Evolutionary conservation across 2,888 invertebrate species (phyloP), one percentile per base, ranked within the genome.

Genomic region (Chesias legatella): DNA sequence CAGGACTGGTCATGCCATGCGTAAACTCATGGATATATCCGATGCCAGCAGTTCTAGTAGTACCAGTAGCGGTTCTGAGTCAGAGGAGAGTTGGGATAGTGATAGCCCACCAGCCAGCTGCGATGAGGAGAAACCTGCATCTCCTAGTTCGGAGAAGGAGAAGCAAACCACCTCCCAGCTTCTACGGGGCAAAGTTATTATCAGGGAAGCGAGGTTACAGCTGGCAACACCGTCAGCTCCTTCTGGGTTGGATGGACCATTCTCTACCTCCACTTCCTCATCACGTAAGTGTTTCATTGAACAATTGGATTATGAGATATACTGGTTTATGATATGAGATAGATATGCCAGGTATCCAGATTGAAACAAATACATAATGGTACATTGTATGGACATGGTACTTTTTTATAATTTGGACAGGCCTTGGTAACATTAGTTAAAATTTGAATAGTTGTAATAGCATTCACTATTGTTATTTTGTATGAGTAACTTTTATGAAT

Each of bases 141-240:
- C 88, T 42, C 78, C 84, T 28, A 88, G 82, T 53, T 84, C 84
- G 32, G 86, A 85, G 49, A 82, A 82, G 56, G 88, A 86, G 31
- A 86, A 86, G 45, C 60, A 79, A 9, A 67, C 75, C 42, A 72
- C 83, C 42, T 88, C 88, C 26, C 90, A 90, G 53, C 66, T 90
- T 27, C 76, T 89, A 17, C 89, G 91, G 58, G 92, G 92, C 7
- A 92, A 92, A 72, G 91, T 93, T 11, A 92, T 94, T 41, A 88
- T 93, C 34, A 86, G 93, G 46, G 92, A 93, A 71, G 92, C 93
- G 6, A 88, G 92, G 56, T 75, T 93, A 42, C 92, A 93, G 58
- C 71, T 93, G 42, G 91, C 90, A 60, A 77, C 84, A 34, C 74
- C 80, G 6, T 58, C 78, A 53, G 66, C 85, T 51, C 64, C 78